Percentiles rank a stretch among this genome's conserved stretches.
phyloP scores from a whole-genome alignment of 37 sponge, comb jelly and placozoan genomes.

The Beroe ovata region DNA sequence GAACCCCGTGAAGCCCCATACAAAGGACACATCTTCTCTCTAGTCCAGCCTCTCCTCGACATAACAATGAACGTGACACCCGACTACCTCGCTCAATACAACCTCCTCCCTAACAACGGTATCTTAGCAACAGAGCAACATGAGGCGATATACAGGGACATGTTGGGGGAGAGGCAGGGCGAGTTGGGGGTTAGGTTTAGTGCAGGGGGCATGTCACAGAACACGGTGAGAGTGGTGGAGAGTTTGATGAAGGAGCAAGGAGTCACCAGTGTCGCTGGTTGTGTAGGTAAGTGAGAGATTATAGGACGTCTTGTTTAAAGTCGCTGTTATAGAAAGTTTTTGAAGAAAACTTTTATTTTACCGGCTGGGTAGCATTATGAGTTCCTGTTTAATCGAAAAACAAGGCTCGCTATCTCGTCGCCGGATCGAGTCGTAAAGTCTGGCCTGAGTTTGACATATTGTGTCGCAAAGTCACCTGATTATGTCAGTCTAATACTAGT shows the following conservation, averaged over 20 bases:
- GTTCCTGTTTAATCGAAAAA: too few relatives aligned
- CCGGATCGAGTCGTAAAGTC: too few relatives aligned
- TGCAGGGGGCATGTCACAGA: background rate
- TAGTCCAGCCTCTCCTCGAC: background rate
- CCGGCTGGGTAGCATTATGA: too few relatives aligned
- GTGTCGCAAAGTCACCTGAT: too few relatives aligned
- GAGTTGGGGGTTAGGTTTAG: background rate
- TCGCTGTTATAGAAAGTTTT: too few relatives aligned
- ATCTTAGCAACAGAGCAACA: background rate
- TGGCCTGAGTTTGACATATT: too few relatives aligned
- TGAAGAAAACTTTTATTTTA: too few relatives aligned
- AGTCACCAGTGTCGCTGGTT: background rate
- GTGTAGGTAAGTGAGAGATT: background rate
- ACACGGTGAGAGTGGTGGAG: background rate
- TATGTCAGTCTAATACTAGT: too few relatives aligned
- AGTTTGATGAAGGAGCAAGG: background rate
- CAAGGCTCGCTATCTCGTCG: too few relatives aligned
- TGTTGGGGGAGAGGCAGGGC: background rate
- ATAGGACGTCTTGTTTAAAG: too few relatives aligned
- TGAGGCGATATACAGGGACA: background rate
- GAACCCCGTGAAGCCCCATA: too few relatives aligned
- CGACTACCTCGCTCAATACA: background rate
- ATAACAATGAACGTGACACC: background rate
- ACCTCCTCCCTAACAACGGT: background rate
- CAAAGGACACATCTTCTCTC: background rate